Conservation (phyloP, 2,888 invertebrate genomes). For the Ashinkailepas kermadecensis region DNA sequence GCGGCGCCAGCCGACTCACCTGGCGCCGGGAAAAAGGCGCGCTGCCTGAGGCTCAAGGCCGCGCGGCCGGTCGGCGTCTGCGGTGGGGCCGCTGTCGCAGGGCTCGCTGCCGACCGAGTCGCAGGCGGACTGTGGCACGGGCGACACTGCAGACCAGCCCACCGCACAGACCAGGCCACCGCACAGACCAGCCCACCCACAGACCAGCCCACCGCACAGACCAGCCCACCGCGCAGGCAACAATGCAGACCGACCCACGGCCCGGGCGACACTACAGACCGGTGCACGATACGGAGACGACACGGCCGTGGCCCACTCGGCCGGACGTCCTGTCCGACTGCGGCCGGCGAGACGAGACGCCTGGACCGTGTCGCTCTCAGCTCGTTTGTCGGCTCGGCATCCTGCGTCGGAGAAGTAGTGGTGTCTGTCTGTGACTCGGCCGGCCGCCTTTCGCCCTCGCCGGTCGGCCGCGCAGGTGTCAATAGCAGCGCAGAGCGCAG, state of each 20-base stretch:
- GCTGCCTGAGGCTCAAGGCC: neutral
- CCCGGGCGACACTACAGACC: neutral
- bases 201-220: neutral
- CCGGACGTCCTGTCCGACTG: too few species aligned
- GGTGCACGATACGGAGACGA: too few species aligned
- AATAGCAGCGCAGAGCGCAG: too few species aligned
- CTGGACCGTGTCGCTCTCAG: too few species aligned
- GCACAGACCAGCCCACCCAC: neutral
- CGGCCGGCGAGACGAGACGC: too few species aligned
- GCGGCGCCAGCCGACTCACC: neutral
- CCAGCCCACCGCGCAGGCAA: neutral
- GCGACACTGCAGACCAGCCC: neutral
- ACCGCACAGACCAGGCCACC: too few species aligned
- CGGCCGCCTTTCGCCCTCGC: too few species aligned
- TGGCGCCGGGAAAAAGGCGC: constrained; percentile 8
- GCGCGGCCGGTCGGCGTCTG: neutral
- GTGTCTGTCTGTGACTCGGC: too few species aligned
- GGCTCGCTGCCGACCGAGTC: neutral
- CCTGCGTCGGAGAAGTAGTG: too few species aligned
- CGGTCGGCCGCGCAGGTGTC: too few species aligned
- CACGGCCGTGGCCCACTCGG: too few species aligned
- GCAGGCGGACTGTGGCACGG: neutral
- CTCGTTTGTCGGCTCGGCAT: too few species aligned
- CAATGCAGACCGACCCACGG: neutral
- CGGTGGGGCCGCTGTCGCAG: neutral